Percentiles rank a stretch among this genome's conserved stretches.
phyloP scores from a whole-genome alignment of 2,113 vertebrate species.

The Hiodon alosoides region DNA sequence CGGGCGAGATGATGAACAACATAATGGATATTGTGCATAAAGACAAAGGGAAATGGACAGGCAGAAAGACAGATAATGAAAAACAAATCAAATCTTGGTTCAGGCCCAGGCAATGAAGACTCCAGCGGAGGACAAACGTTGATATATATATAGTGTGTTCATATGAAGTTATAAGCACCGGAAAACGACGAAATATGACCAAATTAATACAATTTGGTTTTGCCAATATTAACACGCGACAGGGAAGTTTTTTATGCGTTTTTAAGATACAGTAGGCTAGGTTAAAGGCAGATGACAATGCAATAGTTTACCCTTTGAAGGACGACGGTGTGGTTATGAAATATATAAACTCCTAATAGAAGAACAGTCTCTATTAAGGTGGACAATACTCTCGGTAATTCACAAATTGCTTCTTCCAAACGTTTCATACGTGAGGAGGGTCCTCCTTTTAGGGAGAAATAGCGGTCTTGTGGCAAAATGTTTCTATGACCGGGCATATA shows the following conservation, averaged over 20 bases:
- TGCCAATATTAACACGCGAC: no score
- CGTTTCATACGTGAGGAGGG: constrained; percentile 13
- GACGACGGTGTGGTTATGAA: no score
- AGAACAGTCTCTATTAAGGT: no score
- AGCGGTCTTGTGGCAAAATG: neutral
- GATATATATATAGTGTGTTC: neutral
- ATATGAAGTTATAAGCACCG: no score
- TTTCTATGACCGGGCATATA: neutral
- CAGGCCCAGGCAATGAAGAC: neutral
- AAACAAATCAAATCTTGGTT: constrained; percentile 11
- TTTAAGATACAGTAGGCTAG: no score
- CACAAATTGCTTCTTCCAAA: neutral
- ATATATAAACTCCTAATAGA: no score
- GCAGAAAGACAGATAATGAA: constrained; percentile 22
- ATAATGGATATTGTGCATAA: constrained; percentile 36
- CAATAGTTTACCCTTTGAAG: no score
- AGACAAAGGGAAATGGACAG: constrained; percentile 24
- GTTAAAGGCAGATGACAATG: no score
- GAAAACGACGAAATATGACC: neutral
- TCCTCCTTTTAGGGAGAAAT: neutral
- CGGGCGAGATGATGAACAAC: constrained; percentile 26
- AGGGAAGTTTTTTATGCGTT: no score
- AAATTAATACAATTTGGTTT: no score
- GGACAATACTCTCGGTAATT: neutral
- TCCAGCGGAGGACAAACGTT: neutral